phyloP scores from a whole-genome alignment of 2,113 vertebrate genomes.

The Symphodus melops region DNA sequence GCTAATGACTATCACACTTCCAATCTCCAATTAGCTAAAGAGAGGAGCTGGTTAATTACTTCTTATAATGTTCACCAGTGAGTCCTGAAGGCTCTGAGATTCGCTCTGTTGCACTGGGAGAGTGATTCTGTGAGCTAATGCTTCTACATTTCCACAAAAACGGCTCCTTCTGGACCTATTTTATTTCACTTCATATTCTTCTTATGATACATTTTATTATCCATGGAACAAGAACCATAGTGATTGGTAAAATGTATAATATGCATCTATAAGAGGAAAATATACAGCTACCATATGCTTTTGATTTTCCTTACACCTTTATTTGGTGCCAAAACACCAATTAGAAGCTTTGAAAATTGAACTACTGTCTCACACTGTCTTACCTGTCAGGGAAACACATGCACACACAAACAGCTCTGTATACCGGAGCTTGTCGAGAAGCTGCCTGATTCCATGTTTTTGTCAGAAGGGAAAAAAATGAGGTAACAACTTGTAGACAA shows the following conservation, averaged over 20 bases:
- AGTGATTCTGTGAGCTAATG: conserved; percentile 31
- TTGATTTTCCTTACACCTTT: conserved; percentile 10
- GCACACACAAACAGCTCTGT: conserved; percentile 6
- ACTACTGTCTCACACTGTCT: not conserved
- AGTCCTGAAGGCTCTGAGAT: conserved; percentile 52
- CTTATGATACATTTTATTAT: conserved; percentile 1
- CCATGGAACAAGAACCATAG: not conserved
- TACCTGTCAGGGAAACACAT: conserved; percentile 24
- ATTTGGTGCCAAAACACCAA: conserved; percentile 21
- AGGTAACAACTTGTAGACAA: conserved; percentile 12
- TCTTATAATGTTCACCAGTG: conserved; percentile 62
- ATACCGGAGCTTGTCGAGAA: conserved; percentile 26
- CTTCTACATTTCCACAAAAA: conserved; percentile 28
- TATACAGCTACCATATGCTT: not conserved
- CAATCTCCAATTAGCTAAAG: conserved; percentile 72
- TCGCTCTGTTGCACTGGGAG: conserved; percentile 35
- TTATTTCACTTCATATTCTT: conserved; percentile 18
- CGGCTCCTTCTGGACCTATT: conserved; percentile 15
- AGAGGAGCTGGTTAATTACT: conserved; percentile 73
- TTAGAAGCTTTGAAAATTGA: conserved; percentile 17
- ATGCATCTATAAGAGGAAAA: not conserved
- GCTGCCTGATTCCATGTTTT: conserved; percentile 36
- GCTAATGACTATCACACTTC: conserved; percentile 64
- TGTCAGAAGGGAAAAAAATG: conserved; percentile 22
- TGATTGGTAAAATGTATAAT: not conserved